A percentile compares a stretch with the other conserved stretches of the same genome.
These are phyloP conservation scores for Morpho achilles DNA, from an alignment of 2,888 invertebrate genomes.

Conservation along the genomic window DNA sequence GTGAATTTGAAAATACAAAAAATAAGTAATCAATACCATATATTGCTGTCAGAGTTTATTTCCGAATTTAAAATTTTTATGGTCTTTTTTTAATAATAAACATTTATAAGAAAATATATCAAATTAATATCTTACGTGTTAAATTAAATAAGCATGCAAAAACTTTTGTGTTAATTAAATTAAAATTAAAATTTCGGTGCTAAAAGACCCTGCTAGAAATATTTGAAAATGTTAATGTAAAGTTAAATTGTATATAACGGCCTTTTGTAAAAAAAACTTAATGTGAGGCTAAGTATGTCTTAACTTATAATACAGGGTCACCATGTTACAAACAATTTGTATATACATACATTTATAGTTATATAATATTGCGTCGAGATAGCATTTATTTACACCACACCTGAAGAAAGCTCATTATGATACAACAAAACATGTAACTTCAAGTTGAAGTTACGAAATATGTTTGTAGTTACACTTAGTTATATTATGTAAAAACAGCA, in stretches of 20 bases:
- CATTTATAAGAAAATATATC: not conserved
- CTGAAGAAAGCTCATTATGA: constrained; percentile 73
- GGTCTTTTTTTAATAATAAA: no score
- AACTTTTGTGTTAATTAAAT: constrained; percentile 13
- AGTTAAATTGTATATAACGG: constrained; percentile 51
- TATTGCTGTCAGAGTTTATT: no score
- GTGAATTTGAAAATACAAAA: not conserved
- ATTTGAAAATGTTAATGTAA: constrained; percentile 39
- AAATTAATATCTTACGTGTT: not conserved
- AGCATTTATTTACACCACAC: constrained; percentile 72
- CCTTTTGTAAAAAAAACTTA: constrained; percentile 48
- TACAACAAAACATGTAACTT: constrained; percentile 25
- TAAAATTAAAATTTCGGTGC: constrained; percentile 51
- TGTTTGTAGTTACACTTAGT: constrained; percentile 23
- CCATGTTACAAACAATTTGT: constrained; percentile 57
- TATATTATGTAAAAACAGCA: constrained; percentile 26
- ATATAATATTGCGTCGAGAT: constrained; percentile 38
- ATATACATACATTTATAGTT: constrained; percentile 48
- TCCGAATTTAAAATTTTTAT: no score
- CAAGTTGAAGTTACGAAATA: constrained; percentile 21
- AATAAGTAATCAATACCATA: no score
- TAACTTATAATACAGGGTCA: constrained; percentile 62
- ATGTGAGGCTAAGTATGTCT: constrained; percentile 61
- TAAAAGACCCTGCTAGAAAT: constrained; percentile 51
- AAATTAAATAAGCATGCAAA: constrained; percentile 15